Evolutionary conservation across 2,797 vertebrate genomes (phyloP).

Genomic region (Balearica regulorum): DNA sequence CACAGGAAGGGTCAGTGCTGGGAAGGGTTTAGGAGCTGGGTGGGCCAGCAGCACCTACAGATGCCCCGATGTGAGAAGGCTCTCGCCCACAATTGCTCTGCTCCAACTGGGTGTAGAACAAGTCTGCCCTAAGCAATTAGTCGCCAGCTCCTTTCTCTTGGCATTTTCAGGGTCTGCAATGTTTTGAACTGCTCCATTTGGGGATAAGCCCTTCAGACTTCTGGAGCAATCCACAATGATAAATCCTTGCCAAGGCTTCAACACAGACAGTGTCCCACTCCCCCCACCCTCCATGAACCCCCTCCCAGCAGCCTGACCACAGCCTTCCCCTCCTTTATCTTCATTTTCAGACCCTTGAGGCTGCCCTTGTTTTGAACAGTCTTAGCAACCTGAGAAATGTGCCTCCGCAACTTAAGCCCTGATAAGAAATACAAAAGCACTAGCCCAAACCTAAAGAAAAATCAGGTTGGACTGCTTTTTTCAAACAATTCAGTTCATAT

Average conservation of each 20-base stretch:
- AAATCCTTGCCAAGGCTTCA: neutral
- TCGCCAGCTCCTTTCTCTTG: neutral
- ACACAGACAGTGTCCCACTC: rapidly evolving
- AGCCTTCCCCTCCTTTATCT: neutral
- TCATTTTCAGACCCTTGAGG: neutral
- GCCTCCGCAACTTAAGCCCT: neutral
- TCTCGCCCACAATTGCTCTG: rapidly evolving
- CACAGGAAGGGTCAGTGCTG: neutral
- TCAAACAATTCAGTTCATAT: neutral
- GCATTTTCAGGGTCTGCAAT: neutral
- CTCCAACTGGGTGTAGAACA: neutral
- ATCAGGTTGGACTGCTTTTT: neutral
- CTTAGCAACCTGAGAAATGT: neutral
- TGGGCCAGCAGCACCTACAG: neutral
- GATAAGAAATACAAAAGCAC: neutral
- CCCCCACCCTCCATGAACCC: rapidly evolving
- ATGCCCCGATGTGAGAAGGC: neutral
- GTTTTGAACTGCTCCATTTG: neutral
- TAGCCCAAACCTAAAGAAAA: neutral
- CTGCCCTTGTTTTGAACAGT: neutral
- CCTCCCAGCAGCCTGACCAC: neutral
- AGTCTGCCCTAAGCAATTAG: rapidly evolving
- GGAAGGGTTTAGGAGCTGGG: neutral
- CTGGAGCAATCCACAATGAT: neutral
- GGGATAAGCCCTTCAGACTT: neutral